Conservation (phyloP, 2,888 invertebrate species). For the Eremobia ochroleuca region DNA sequence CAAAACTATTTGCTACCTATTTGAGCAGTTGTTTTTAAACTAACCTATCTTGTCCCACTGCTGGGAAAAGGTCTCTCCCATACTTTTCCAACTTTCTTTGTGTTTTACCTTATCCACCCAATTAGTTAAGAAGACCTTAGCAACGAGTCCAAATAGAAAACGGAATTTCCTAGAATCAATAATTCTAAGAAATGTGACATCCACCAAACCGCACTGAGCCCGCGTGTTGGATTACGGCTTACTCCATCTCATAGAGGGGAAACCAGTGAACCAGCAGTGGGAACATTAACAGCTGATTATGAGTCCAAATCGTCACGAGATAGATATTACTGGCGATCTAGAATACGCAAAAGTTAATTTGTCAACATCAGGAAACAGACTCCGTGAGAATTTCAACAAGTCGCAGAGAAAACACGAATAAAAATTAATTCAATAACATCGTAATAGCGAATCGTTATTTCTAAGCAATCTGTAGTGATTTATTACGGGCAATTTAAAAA, state of each 20-base stretch:
- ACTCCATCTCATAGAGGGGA: neutral
- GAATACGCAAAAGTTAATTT: neutral
- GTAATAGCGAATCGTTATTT: constrained; percentile 62
- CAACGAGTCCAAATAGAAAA: neutral
- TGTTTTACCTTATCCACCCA: neutral
- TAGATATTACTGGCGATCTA: neutral
- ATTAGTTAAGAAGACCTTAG: neutral
- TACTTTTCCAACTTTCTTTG: neutral
- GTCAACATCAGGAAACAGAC: constrained; percentile 19
- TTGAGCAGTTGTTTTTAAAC: neutral
- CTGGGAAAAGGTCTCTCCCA: neutral
- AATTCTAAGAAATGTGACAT: neutral
- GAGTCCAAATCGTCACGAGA: neutral
- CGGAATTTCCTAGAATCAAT: neutral
- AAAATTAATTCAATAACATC: constrained; percentile 64
- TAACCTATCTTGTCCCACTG: neutral
- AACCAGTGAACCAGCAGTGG: neutral
- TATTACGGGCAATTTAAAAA: constrained; percentile 76
- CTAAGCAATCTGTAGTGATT: constrained; percentile 75
- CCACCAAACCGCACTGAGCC: neutral
- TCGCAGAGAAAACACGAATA: constrained; percentile 26
- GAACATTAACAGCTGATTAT: neutral
- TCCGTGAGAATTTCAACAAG: constrained; percentile 47
- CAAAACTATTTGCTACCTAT: neutral
- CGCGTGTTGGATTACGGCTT: neutral